phyloP scores from a whole-genome alignment of 2,797 vertebrate genomes.

The Presbytis comata region DNA sequence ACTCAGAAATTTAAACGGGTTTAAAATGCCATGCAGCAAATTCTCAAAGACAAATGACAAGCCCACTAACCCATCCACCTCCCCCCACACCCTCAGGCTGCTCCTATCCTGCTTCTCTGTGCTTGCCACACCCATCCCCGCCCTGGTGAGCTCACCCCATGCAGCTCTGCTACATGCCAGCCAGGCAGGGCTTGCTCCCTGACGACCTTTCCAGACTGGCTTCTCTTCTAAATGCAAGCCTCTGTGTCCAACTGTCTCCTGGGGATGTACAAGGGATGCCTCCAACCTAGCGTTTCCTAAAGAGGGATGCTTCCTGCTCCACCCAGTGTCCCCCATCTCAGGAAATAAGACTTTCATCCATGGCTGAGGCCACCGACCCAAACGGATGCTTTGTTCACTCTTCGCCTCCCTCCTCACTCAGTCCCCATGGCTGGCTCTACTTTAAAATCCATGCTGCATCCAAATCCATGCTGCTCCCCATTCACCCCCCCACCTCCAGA shows the following conservation, averaged over 20 bases:
- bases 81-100: background rate
- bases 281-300: background rate
- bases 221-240: background rate
- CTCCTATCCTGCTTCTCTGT: background rate
- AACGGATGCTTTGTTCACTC: background rate
- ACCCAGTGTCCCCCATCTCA: no score
- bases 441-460: background rate
- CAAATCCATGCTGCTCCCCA: background rate
- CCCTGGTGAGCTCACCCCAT: background rate
- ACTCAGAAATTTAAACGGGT: background rate
- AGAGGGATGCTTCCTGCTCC: background rate
- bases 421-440: background rate
- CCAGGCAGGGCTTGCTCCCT: background rate
- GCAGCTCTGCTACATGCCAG: background rate
- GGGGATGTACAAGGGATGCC: background rate
- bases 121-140: rapidly evolving
- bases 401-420: background rate
- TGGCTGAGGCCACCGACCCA: rapidly evolving
- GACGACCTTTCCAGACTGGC: background rate
- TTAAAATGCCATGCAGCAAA: background rate
- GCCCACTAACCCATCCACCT: background rate
- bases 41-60: background rate
- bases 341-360: background rate
- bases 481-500: rapidly evolving
- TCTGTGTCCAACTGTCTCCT: background rate